Conservation (phyloP, 2,888 invertebrate genomes). For the Ernsta delagoae region DNA sequence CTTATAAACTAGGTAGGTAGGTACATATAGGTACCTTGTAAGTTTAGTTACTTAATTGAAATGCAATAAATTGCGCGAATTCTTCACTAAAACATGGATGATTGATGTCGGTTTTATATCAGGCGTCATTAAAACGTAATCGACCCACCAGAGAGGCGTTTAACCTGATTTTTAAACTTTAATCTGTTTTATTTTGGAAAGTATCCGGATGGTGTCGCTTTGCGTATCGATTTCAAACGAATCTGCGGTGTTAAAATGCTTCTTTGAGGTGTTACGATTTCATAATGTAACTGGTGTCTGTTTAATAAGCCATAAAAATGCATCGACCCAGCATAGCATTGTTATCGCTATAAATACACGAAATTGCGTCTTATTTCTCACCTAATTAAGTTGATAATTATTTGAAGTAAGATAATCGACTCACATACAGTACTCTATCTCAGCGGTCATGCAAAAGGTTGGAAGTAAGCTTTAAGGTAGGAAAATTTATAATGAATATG, state of each 20-base stretch:
- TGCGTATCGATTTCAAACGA: conserved; percentile 26
- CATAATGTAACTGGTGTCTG: neutral
- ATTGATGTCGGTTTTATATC: conserved; percentile 52
- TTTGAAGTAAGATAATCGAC: too few relatives aligned
- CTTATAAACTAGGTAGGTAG: neutral
- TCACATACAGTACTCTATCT: too few relatives aligned
- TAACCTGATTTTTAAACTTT: conserved; percentile 41
- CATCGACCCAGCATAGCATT: too few relatives aligned
- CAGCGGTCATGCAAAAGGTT: too few relatives aligned
- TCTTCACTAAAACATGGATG: conserved; percentile 47
- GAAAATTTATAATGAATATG: too few relatives aligned
- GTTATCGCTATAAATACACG: too few relatives aligned
- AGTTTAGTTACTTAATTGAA: conserved; percentile 12
- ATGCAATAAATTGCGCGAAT: conserved; percentile 35
- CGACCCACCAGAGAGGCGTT: conserved; percentile 39
- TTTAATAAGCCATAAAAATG: neutral
- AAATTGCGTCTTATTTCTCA: too few relatives aligned
- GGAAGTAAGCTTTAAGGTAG: too few relatives aligned
- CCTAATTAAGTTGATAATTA: too few relatives aligned
- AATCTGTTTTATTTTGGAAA: conserved; percentile 29
- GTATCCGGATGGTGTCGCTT: conserved; percentile 15
- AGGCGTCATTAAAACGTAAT: conserved; percentile 51
- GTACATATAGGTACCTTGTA: too few relatives aligned
- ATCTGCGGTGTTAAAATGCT: conserved; percentile 2
- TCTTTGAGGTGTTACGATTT: neutral